Percentiles rank a stretch among this genome's conserved stretches.
Evolutionary conservation across 1,140 invertebrate species (phyloP).

Genomic region (Luehdorfia chinensis): DNA sequence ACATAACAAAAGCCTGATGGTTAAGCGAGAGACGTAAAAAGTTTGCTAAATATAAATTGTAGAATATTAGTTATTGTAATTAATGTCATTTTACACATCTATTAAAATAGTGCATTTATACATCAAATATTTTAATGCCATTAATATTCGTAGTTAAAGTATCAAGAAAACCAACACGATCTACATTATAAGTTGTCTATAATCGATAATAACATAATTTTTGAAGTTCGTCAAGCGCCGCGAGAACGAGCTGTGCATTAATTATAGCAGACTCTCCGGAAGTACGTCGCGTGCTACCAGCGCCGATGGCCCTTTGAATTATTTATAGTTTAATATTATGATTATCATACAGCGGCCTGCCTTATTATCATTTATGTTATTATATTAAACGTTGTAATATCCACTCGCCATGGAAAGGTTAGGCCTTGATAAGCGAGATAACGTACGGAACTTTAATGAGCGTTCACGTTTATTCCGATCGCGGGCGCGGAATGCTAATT

Average conservation of each 20-base stretch:
- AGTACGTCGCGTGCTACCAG: slow-evolving; percentile 65
- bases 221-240: slow-evolving; percentile 48
- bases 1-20: too few species aligned
- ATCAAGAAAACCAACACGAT: too few species aligned
- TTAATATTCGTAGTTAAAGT: too few species aligned
- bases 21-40: too few species aligned
- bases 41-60: too few species aligned
- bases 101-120: too few species aligned
- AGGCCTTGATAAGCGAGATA: slow-evolving; percentile 54
- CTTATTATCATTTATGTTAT: slow-evolving; percentile 70
- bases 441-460: slow-evolving; percentile 47
- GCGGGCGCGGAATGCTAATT: slow-evolving; percentile 31
- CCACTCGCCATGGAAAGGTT: slow-evolving; percentile 55
- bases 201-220: slow-evolving; percentile 37
- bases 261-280: slow-evolving; percentile 60
- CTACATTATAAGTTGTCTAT: slow-evolving; percentile 16
- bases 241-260: slow-evolving; percentile 45
- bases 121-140: too few species aligned
- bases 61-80: too few species aligned
- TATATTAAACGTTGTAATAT: slow-evolving; percentile 70
- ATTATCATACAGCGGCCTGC: slow-evolving; percentile 62
- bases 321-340: slow-evolving; percentile 73
- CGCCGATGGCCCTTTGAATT: slow-evolving; percentile 67
- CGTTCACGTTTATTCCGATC: slow-evolving; percentile 22
- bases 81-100: too few species aligned